Conservation (phyloP, 2,888 invertebrate species). For the Aleiodes testaceus region DNA sequence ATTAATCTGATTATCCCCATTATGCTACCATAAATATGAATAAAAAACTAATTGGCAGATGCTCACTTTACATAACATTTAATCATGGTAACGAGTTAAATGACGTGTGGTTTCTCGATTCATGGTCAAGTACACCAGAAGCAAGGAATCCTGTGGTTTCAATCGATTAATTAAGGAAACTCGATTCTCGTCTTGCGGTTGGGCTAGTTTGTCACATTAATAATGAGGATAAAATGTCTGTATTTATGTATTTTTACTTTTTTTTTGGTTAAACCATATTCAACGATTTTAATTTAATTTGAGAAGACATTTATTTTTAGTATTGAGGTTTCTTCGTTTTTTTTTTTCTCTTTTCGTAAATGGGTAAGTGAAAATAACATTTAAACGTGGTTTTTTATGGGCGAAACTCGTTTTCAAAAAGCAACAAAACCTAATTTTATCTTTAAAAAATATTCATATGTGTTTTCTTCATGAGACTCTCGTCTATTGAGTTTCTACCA, state of each 20-base stretch:
- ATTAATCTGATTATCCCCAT: neutral
- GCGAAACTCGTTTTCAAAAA: conserved; percentile 32
- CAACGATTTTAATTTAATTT: too few species aligned
- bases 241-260: neutral
- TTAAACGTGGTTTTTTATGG: conserved; percentile 32
- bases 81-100: conserved; percentile 17
- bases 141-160: conserved; percentile 20
- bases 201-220: conserved; percentile 27
- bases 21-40: neutral
- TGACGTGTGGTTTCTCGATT: conserved; percentile 22
- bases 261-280: too few species aligned
- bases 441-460: neutral
- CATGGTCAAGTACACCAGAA: conserved; percentile 31
- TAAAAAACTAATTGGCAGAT: conserved; percentile 2
- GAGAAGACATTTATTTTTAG: neutral
- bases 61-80: conserved; percentile 7
- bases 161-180: conserved; percentile 39
- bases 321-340: neutral
- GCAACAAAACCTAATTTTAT: neutral
- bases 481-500: conserved; percentile 22
- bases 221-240: conserved; percentile 3
- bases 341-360: neutral
- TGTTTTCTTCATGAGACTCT: neutral
- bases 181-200: conserved; percentile 36
- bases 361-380: conserved; percentile 17